Percentiles rank a stretch among this genome's conserved stretches.
Evolutionary conservation across 2,888 invertebrate species (phyloP).

Genomic region (Biston betularia): DNA sequence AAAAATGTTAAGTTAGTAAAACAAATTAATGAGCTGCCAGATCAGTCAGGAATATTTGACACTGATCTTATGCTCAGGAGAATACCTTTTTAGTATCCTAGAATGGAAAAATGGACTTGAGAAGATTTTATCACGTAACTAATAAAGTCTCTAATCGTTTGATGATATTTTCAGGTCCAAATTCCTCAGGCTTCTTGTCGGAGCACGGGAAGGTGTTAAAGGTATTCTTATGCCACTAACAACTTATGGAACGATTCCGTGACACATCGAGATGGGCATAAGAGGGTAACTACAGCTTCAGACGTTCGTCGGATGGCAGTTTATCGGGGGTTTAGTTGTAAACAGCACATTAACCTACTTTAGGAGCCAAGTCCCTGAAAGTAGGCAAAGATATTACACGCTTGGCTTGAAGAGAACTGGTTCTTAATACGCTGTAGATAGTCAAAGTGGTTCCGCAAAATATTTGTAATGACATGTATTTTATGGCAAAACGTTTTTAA

Average conservation of each 20-base stretch:
- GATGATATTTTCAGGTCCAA: constrained; percentile 1
- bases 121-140: not conserved
- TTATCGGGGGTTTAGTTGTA: constrained; percentile 24
- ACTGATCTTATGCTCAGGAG: too few relatives aligned
- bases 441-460: too few relatives aligned
- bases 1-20: too few relatives aligned
- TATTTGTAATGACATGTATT: too few relatives aligned
- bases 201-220: constrained; percentile 13
- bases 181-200: not conserved
- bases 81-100: too few relatives aligned
- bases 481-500: too few relatives aligned
- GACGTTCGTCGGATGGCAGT: constrained; percentile 12
- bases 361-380: not conserved
- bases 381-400: not conserved
- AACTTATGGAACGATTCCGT: constrained; percentile 6
- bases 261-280: constrained; percentile 14
- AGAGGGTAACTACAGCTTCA: constrained; percentile 14
- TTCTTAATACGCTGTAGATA: too few relatives aligned
- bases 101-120: too few relatives aligned
- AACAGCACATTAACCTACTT: constrained; percentile 13
- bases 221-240: constrained; percentile 15
- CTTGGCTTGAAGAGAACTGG: too few relatives aligned
- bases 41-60: too few relatives aligned
- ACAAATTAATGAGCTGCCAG: too few relatives aligned
- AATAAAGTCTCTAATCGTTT: too few relatives aligned